Base-by-base conservation (phyloP, 2,113 vertebrate genomes). In the Suncus etruscus region DNA sequence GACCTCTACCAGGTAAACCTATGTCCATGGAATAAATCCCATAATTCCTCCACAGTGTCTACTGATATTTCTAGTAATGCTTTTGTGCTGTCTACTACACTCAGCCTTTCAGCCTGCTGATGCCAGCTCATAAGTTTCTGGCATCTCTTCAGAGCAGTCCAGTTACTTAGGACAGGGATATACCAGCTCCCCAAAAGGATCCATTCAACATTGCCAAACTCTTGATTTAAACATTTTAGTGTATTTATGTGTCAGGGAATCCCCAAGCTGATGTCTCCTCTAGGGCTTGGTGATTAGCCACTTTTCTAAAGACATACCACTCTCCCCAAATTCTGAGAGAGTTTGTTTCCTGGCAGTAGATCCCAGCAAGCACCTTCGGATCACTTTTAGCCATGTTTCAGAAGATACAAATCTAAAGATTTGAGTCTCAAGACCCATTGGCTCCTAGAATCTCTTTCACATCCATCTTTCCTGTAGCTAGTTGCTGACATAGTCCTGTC, bases 121-220 rank as follows among this genome's bases (percentile, higher is more conserved):
- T 0, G 39, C 51, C 72, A 66, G 25, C 79, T 48, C 47, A 2
- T 1, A 70, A 70, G 77, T 68, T 39, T 39, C 39, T 39, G 39
- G 39, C 39, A 39, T 70, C 27, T 74, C 54, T 78, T 88, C 75
- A 6, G 66, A 93, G 68, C 68, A 63, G 68, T 61, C 70, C 72
- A 69, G 47, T 80, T 27, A 54, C 2, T 16, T 25, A 32, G 83
- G 77, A 72, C 47, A 74, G 50, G 85, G 79, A 48, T 63, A 47
- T 69, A 39, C 9, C 61, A 65, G 65, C 83, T 94, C 68, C 92
- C 78, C 61, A 78, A 32, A 25, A 78, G 92, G 77, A 76, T n/a
- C 86, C 50, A 84, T 72, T 91, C 80, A 68, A 14, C 54, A 22
- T 94, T 89, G 92, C 93, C 92, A 93, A 89, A 91, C 74, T 79